These are phyloP conservation scores for Suillia variegata DNA, from an alignment of 2,888 invertebrate genomes.

Conservation along the genomic window DNA sequence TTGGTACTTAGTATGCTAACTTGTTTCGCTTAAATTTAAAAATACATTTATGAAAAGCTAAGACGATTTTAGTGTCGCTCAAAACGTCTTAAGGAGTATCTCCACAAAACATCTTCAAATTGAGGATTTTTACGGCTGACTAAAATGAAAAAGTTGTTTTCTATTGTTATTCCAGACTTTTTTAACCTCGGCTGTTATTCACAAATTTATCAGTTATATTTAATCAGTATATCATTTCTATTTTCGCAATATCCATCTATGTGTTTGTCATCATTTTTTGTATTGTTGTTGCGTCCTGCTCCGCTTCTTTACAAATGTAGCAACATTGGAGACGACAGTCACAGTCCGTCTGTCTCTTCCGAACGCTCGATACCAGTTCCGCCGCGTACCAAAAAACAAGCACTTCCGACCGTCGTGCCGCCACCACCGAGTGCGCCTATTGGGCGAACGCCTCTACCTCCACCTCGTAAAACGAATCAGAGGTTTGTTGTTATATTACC, in stretches of 20 bases:
- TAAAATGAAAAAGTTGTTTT: no score
- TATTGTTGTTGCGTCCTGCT: background rate
- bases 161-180: conserved; percentile 9
- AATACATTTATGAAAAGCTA: no score
- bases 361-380: conserved; percentile 52
- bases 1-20: no score
- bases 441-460: conserved; percentile 54
- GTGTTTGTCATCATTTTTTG: background rate
- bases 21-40: no score
- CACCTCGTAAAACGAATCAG: conserved; percentile 55
- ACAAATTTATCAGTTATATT: no score
- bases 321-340: conserved; percentile 45
- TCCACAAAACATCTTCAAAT: no score
- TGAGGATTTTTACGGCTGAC: no score
- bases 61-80: no score
- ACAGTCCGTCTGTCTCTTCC: conserved; percentile 53
- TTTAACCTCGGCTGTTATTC: no score
- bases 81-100: no score
- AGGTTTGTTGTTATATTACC: conserved; percentile 53
- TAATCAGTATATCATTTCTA: conserved; percentile 6
- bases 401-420: conserved; percentile 26
- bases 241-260: conserved; percentile 2
- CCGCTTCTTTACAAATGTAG: no score
- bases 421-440: conserved; percentile 35
- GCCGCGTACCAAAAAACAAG: conserved; percentile 50